These are phyloP conservation scores for Knipowitschia caucasica DNA, from an alignment of 2,797 vertebrate genomes.

Conservation along the genomic window DNA sequence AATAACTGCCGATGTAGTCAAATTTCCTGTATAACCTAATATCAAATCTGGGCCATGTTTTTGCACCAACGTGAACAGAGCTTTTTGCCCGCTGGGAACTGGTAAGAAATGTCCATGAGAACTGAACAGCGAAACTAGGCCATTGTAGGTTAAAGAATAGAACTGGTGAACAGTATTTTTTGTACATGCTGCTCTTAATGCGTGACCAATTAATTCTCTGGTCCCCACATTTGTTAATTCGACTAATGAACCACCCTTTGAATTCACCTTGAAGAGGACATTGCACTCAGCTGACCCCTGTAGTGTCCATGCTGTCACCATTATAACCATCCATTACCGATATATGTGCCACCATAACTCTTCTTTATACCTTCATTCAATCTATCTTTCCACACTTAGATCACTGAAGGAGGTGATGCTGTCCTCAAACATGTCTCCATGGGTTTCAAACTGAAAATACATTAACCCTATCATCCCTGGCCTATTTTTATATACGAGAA, in stretches of 20 bases:
- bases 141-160: neutral
- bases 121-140: constrained; percentile 6
- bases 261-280: constrained; percentile 41
- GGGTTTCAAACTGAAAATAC: constrained; percentile 55
- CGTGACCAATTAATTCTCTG: neutral
- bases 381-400: constrained; percentile 8
- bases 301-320: constrained; percentile 9
- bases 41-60: constrained; percentile 7
- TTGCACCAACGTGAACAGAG: constrained; percentile 3
- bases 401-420: constrained; percentile 36
- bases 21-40: neutral
- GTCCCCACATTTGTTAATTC: constrained; percentile 14
- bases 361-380: constrained; percentile 3
- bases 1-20: neutral
- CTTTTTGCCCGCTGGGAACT: constrained; percentile 1
- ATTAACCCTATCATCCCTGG: constrained; percentile 61
- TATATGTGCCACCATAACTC: constrained; percentile 21
- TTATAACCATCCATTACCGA: constrained; percentile 16
- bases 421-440: constrained; percentile 55
- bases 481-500: constrained; percentile 52
- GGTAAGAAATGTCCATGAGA: constrained; percentile 8
- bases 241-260: constrained; percentile 25
- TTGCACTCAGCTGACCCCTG: constrained; percentile 12
- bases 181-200: constrained; percentile 5
- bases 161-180: neutral